Conservation (phyloP, 1,140 invertebrate genomes). For the Aphelenchoides besseyi region DNA sequence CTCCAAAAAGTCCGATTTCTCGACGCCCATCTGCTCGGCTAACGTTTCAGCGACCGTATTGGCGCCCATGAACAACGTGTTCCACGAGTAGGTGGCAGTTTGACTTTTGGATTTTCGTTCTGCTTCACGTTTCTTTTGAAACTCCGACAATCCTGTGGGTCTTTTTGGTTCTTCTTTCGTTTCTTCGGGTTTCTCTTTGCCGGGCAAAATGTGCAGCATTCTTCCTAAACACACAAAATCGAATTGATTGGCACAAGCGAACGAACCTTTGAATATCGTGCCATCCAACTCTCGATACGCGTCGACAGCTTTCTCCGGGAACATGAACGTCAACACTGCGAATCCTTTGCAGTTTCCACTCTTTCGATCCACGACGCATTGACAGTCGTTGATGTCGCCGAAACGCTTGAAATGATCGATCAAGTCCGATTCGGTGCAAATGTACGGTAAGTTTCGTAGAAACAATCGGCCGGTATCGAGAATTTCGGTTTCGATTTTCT, state of each 20-base stretch:
- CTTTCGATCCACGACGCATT: constrained; percentile 79
- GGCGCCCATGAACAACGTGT: constrained; percentile 85
- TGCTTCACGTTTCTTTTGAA: constrained; percentile 80
- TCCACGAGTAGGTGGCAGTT: constrained; percentile 81
- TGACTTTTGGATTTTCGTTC: constrained; percentile 72
- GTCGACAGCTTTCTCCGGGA: constrained; percentile 88
- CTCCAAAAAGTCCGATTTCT: constrained; percentile 76
- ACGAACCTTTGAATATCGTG: constrained; percentile 71
- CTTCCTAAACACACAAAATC: constrained; percentile 69
- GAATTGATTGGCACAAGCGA: constrained; percentile 6
- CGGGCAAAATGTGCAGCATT: constrained; percentile 86
- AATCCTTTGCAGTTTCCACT: constrained; percentile 87
- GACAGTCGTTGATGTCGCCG: constrained; percentile 80
- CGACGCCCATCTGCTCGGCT: constrained; percentile 77
- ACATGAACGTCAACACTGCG: constrained; percentile 83
- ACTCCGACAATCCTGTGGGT: constrained; percentile 62
- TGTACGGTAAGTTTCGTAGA: constrained; percentile 86
- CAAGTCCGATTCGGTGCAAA: constrained; percentile 81
- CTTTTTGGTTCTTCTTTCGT: constrained; percentile 66
- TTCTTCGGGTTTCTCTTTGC: constrained; percentile 72
- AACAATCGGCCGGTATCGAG: constrained; percentile 81
- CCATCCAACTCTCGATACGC: constrained; percentile 85
- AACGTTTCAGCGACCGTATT: constrained; percentile 90
- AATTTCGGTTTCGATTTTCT: constrained; percentile 44
- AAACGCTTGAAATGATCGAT: constrained; percentile 76